Conservation (phyloP, 2,797 vertebrate species). For the Argyrosomus regius region DNA sequence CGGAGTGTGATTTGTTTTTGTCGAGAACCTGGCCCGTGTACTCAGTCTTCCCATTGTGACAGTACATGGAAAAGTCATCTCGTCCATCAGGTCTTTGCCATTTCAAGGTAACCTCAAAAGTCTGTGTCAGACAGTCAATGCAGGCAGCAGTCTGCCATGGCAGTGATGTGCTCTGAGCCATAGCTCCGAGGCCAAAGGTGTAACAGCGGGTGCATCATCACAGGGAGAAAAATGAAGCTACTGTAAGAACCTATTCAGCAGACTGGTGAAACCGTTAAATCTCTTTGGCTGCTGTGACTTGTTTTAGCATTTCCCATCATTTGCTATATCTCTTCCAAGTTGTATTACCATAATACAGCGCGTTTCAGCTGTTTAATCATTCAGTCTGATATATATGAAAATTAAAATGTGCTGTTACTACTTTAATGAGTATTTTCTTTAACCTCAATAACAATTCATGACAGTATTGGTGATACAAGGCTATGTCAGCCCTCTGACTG, state of each 20-base stretch:
- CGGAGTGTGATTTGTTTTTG: conserved; percentile 61
- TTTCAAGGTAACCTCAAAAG: conserved; percentile 76
- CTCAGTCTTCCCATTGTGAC: conserved; percentile 49
- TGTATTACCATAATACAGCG: background rate
- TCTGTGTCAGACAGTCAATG: conserved; percentile 60
- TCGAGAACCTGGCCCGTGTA: conserved; percentile 20
- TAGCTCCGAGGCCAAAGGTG: conserved; percentile 72
- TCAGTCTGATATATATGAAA: conserved; percentile 4
- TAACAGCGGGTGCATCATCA: conserved; percentile 60
- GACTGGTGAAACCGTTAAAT: conserved; percentile 32
- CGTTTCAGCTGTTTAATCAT: conserved; percentile 15
- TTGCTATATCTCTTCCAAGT: background rate
- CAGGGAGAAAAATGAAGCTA: conserved; percentile 62
- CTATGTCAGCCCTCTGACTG: background rate
- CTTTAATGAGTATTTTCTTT: background rate
- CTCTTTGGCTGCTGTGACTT: conserved; percentile 13
- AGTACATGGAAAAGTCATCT: conserved; percentile 68
- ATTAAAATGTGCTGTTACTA: conserved; percentile 14
- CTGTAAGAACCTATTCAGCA: conserved; percentile 43
- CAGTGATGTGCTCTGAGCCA: conserved; percentile 60
- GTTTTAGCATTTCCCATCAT: conserved; percentile 20
- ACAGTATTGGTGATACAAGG: background rate
- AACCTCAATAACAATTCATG: conserved; percentile 22
- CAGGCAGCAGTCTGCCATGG: conserved; percentile 40
- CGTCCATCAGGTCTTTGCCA: conserved; percentile 69